Evolutionary conservation across 30 jellyfish, hydroid and myxozoan species (phyloP).

Genomic region (Pseudorhiza aurosa): DNA sequence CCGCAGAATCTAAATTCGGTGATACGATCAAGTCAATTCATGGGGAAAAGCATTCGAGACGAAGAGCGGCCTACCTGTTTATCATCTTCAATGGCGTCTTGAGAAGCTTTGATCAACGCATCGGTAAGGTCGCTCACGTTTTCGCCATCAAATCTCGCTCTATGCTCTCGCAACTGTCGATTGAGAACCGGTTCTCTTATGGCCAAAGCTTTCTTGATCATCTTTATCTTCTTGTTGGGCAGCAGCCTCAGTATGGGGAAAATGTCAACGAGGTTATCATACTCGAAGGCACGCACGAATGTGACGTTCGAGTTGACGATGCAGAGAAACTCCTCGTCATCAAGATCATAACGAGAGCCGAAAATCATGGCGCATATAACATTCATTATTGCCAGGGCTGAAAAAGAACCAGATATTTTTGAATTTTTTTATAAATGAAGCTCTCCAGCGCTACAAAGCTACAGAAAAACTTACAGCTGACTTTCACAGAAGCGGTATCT

Average conservation of each 20-base stretch:
- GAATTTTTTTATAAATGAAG: no score
- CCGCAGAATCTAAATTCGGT: no score
- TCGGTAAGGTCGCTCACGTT: conserved; percentile 71
- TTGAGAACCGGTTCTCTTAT: conserved; percentile 73
- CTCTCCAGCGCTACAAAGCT: no score
- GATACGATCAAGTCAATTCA: no score
- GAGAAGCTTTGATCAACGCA: conserved; percentile 68
- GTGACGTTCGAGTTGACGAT: conserved; percentile 68
- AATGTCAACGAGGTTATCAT: conserved; percentile 81
- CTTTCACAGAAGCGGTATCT: no score
- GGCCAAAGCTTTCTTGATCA: conserved; percentile 70
- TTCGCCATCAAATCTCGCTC: conserved; percentile 62
- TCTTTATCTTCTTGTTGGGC: conserved; percentile 74
- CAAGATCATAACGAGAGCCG: conserved; percentile 77
- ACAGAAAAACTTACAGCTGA: no score
- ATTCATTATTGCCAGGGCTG: conserved; percentile 82
- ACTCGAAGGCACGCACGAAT: conserved; percentile 83
- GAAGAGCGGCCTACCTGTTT: conserved; percentile 49
- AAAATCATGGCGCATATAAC: conserved; percentile 87
- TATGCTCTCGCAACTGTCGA: conserved; percentile 65
- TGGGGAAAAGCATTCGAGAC: no score
- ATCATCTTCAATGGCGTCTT: conserved; percentile 75
- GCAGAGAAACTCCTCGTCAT: conserved; percentile 78
- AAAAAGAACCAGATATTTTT: background rate
- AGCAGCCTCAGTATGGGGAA: conserved; percentile 76